Evolutionary conservation across 2,797 vertebrate species (phyloP), one percentile per base, ranked within the genome.

Genomic region (Acanthurus lineatus): DNA sequence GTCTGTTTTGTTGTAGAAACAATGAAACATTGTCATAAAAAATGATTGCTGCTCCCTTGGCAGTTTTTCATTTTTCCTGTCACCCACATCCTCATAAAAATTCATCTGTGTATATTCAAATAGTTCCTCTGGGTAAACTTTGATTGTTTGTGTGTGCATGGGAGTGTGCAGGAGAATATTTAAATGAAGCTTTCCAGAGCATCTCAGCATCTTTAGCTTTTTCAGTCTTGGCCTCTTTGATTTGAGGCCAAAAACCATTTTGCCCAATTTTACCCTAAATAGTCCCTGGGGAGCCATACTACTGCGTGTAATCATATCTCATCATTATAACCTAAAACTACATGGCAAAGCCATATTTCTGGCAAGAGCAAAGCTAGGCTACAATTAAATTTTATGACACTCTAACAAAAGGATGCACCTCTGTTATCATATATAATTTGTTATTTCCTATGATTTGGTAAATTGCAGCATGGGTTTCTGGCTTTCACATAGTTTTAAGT

Each of bases 21-120:
- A 92, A 90, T 93, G 75, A 86, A 86, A 89, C 77, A 75, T 88
- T 85, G 73, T 84, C 79, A 87, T 83, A 75, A 91, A 86, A 88
- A 84, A 57, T 11, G 16, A 83, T 64, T 44, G 58, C 81, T 74
- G 64, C 53, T 76, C 63, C 68, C 44, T 69, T 6, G n/a, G 70
- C 51, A 60, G 16, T 64, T 76, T 64, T 77, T 63, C 42, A 48
- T 51, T 74, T 68, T 69, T 77, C 25, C 58, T 52, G 35, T 79
- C 73, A 74, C 53, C 79, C 38, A 56, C 77, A 80, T 75, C 85
- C 60, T 62, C 57, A 76, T 73, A 81, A 86, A 73, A 53, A 72
- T 25, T 6, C 6, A 53, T 76, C 47, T 58, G 32, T 62, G 51
- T 60, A 12, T 61, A 69, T 64, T 80, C 5, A 45, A 64, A 82